Percentiles rank a stretch among this genome's conserved stretches.
Evolutionary conservation across 92 coral and sea anemone species (phyloP).

Genomic region (Galaxea fascicularis): DNA sequence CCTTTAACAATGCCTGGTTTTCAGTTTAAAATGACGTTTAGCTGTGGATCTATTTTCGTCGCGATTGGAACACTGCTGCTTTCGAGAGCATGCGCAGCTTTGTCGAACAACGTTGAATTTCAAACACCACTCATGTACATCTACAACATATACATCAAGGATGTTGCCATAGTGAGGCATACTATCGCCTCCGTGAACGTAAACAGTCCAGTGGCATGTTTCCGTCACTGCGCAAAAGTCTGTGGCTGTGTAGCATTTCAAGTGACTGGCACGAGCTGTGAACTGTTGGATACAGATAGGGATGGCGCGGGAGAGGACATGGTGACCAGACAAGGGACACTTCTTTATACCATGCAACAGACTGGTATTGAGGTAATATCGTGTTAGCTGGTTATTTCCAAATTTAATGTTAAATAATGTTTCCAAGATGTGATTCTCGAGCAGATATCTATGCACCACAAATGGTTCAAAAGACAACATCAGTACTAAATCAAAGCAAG

Average conservation of each 20-base stretch:
- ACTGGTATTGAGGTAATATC: not conserved
- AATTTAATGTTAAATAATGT: not conserved
- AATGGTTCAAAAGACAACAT: not conserved
- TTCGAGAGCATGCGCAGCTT: not conserved
- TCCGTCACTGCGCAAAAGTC: conserved; percentile 56
- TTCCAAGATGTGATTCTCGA: not conserved
- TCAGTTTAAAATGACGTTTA: not conserved
- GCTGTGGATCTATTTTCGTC: not conserved
- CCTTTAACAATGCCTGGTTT: not conserved
- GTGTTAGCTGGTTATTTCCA: not conserved
- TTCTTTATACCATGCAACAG: conserved; percentile 20
- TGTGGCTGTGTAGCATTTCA: conserved; percentile 70
- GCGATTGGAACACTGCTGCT: not conserved
- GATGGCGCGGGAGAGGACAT: conserved; percentile 7
- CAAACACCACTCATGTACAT: conserved; percentile 27
- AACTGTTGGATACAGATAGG: conserved; percentile 39
- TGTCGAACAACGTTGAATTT: not conserved
- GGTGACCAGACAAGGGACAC: conserved; percentile 17
- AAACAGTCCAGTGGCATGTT: conserved; percentile 36
- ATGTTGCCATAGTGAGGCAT: conserved; percentile 12
- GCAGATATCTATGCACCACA: not conserved
- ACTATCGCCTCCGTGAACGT: conserved; percentile 22
- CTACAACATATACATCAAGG: conserved; percentile 27
- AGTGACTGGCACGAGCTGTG: conserved; percentile 53
- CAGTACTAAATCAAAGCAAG: no score